These are phyloP conservation scores for Hippasteria phrygiana DNA, from an alignment of 53 echinoderm and acorn worm genomes.

Conservation along the genomic window DNA sequence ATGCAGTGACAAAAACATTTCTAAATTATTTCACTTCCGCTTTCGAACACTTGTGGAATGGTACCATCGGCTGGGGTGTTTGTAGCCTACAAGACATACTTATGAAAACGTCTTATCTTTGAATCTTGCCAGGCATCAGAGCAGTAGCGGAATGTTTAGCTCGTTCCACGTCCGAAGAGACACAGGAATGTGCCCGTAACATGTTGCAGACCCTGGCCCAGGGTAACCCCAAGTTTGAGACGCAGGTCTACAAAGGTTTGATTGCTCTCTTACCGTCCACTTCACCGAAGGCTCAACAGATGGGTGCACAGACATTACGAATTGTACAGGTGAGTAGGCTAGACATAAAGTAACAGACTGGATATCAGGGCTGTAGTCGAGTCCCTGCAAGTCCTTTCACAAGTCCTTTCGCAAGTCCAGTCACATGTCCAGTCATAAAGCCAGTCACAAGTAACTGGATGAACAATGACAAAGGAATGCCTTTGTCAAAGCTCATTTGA, in stretches of 20 bases:
- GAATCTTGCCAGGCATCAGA: constrained; percentile 74
- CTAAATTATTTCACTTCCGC: no score
- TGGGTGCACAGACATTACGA: constrained; percentile 93
- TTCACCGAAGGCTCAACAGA: constrained; percentile 97
- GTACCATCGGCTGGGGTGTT: no score
- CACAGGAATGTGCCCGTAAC: constrained; percentile 90
- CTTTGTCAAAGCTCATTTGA: no score
- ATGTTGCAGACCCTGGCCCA: constrained; percentile 93
- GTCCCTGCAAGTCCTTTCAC: no score
- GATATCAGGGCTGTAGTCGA: neutral
- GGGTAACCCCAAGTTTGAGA: constrained; percentile 95
- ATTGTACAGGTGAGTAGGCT: constrained; percentile 85
- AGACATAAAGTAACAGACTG: neutral
- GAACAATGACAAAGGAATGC: no score
- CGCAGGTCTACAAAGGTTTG: constrained; percentile 96
- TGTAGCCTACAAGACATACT: no score
- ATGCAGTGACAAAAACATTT: no score
- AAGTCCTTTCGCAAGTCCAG: no score
- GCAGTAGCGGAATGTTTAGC: constrained; percentile 96
- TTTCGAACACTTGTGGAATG: no score
- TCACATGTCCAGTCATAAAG: no score
- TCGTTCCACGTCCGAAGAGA: constrained; percentile 92
- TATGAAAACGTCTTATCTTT: neutral
- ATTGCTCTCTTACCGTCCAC: constrained; percentile 91
- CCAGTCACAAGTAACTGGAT: no score